Base-by-base conservation (phyloP, 2,113 vertebrate genomes). In the Vidua macroura region DNA sequence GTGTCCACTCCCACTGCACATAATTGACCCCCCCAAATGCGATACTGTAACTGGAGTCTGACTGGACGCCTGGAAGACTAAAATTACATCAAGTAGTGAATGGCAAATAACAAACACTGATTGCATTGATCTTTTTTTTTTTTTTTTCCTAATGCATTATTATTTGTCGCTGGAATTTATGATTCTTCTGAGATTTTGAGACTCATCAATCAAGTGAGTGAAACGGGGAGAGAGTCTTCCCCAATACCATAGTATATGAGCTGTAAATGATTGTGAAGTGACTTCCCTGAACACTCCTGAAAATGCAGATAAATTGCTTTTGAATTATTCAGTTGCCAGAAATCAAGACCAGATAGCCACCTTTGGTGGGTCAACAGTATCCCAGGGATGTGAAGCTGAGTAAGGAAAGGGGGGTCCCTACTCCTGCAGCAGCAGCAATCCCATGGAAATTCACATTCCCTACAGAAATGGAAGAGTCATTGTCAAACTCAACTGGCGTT, bases 181-280 rank as follows among this genome's bases (percentile, higher is more conserved):
- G 48, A 75, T 87, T 90, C 74, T 92, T 94, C 22, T 56, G 91
- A 96, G 87, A 84, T 87, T 92, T 91, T 92, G 66, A 82, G 92
- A 64, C 31, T 83, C 73, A 94, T 80, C 90, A 60, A 52, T 84
- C 89, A 93, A 53, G 15, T 13, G 60, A 83, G 63, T 44, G 55
- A 43, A 88, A 77, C 0, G 0, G 56, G 43, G 56, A 77, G 30
- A 44, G 78, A 19, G 39, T 69, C n/a, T 77, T 63, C 39, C 63
- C 89, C 63, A 60, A 15, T 35, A 85, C 30, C 21, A 28, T 3
- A 80, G 84, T 10, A 35, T 22, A 41, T 31, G 27, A 91, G 28
- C 33, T 85, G 51, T 92, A 84, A 95, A 88, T 81, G 69, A 80
- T 52, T 62, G 79, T 52, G 55, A 74, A 89, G 55, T 89, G 67